Evolutionary conservation across 1,140 invertebrate species (phyloP).

Genomic region (Magallana ariakensis): DNA sequence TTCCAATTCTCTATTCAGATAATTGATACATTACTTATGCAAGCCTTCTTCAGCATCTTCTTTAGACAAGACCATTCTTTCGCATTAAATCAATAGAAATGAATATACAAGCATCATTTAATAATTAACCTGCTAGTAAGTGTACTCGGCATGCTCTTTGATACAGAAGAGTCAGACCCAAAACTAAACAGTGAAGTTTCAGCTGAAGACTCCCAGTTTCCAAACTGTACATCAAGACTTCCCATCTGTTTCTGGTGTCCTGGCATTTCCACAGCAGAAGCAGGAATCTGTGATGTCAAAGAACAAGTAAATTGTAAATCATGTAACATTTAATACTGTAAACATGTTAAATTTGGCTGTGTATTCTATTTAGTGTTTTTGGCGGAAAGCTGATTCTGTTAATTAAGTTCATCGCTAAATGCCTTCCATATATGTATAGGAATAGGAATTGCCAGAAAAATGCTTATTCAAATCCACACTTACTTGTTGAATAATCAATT

Average conservation of each 20-base stretch:
- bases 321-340: background rate
- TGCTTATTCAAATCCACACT: too few species aligned
- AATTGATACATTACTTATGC: background rate
- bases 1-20: too few species aligned
- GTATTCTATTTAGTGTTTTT: too few species aligned
- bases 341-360: background rate
- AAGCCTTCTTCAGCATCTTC: background rate
- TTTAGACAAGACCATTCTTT: background rate
- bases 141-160: slow-evolving; percentile 57
- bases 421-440: too few species aligned
- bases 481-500: too few species aligned
- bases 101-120: background rate
- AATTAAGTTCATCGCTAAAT: too few species aligned
- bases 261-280: slow-evolving; percentile 96
- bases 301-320: slow-evolving; percentile 35
- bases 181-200: slow-evolving; percentile 78
- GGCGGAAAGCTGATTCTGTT: too few species aligned
- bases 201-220: slow-evolving; percentile 91
- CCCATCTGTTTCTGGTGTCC: slow-evolving; percentile 89
- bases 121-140: slow-evolving; percentile 61
- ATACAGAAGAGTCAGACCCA: slow-evolving; percentile 63
- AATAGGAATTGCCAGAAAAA: too few species aligned
- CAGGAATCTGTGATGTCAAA: slow-evolving; percentile 86
- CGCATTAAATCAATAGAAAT: background rate
- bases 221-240: slow-evolving; percentile 94